Evolutionary conservation across 1,140 invertebrate genomes (phyloP).

Genomic region (Nymphalis io): DNA sequence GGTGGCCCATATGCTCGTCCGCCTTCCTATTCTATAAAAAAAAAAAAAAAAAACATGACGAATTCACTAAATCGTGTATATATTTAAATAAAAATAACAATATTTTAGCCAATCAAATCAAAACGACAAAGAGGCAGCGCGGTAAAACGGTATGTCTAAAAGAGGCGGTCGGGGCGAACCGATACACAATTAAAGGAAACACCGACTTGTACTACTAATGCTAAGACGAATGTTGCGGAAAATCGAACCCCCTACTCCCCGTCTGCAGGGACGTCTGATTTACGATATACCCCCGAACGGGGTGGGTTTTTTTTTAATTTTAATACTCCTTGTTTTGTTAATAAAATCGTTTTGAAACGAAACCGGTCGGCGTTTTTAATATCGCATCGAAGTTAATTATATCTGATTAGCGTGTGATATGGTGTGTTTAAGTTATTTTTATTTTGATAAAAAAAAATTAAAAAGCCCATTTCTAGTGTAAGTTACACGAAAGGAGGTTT

Average conservation of each 20-base stretch:
- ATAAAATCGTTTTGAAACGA: constrained; percentile 25
- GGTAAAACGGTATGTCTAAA: constrained; percentile 20
- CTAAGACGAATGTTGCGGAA: constrained; percentile 80
- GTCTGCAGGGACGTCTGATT: constrained; percentile 71
- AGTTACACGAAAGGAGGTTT: neutral
- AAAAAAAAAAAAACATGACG: neutral
- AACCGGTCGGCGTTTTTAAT: neutral
- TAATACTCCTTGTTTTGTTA: constrained; percentile 53
- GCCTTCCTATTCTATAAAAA: no score
- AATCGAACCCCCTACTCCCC: constrained; percentile 63
- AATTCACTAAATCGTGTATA: neutral
- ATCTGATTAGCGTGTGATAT: constrained; percentile 34
- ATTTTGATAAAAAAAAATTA: neutral
- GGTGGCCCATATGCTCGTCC: no score
- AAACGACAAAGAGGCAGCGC: constrained; percentile 1
- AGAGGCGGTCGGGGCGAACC: constrained; percentile 49
- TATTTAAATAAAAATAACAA: neutral
- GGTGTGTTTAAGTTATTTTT: constrained; percentile 11
- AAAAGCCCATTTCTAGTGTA: neutral
- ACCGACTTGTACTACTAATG: constrained; percentile 70
- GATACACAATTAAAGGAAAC: constrained; percentile 78
- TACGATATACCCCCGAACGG: constrained; percentile 62
- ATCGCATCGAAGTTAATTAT: constrained; percentile 10
- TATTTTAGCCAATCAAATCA: constrained; percentile 11
- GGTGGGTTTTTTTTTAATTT: constrained; percentile 57